A percentile compares a stretch with the other conserved stretches of the same genome.
Conservation (phyloP, 2,113 vertebrate genomes). For the Entosphenus tridentatus region DNA sequence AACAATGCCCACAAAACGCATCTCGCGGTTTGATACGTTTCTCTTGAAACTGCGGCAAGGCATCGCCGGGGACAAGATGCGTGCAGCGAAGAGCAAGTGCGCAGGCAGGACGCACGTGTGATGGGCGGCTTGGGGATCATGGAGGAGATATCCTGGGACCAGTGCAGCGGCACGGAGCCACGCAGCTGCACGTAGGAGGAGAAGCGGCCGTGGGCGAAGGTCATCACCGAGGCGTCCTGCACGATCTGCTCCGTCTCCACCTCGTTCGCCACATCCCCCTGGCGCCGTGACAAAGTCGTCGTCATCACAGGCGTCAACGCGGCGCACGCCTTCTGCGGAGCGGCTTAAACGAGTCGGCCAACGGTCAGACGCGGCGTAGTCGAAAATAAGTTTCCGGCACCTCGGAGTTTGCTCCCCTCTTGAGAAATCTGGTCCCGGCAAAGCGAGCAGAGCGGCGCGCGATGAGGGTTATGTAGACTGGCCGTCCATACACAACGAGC, state of each 20-base stretch:
- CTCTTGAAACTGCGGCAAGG: too few relatives aligned
- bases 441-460: constrained; percentile 87
- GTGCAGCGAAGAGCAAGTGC: too few relatives aligned
- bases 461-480: constrained; percentile 75
- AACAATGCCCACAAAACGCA: too few relatives aligned
- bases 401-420: constrained; percentile 83
- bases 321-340: too few relatives aligned
- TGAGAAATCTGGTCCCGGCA: constrained; percentile 87
- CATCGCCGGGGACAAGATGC: too few relatives aligned
- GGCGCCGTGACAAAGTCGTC: neutral
- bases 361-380: too few relatives aligned
- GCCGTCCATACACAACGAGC: constrained; percentile 71
- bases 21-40: too few relatives aligned
- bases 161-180: constrained; percentile 83
- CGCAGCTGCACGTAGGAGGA: constrained; percentile 90
- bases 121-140: constrained; percentile 99
- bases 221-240: constrained; percentile 79
- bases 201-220: constrained; percentile 63
- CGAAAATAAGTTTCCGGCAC: constrained; percentile 21
- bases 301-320: too few relatives aligned
- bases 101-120: constrained; percentile 30
- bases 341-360: too few relatives aligned
- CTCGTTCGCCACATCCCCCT: constrained; percentile 94
- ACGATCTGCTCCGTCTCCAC: constrained; percentile 93
- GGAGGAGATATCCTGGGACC: constrained; percentile 97